phyloP scores from a whole-genome alignment of 2,797 vertebrate genomes.

The Pangasius djambal region DNA sequence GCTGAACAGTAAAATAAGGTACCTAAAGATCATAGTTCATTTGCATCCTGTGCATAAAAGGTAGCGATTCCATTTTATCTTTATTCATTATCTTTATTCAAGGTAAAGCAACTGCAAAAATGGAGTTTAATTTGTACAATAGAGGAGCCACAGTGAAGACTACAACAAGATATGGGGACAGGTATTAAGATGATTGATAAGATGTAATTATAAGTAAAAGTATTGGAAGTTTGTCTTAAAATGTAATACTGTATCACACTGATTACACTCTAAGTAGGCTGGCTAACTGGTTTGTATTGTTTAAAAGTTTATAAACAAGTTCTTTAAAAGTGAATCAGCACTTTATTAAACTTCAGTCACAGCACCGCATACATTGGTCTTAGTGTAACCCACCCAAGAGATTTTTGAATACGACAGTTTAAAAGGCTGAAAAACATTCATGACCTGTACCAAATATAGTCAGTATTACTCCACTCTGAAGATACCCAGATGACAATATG shows the following conservation, averaged over 20 bases:
- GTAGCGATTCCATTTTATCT: not conserved
- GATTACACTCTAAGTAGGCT: not conserved
- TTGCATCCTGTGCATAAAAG: not conserved
- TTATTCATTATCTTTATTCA: not conserved
- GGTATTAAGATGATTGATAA: no score
- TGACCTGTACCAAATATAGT: not conserved
- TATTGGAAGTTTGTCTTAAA: not conserved
- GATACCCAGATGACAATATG: constrained; percentile 43
- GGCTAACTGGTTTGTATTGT: not conserved
- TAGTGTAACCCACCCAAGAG: not conserved
- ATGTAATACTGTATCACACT: not conserved
- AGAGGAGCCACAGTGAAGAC: not conserved
- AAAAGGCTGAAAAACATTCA: constrained; percentile 7
- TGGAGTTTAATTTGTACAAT: not conserved
- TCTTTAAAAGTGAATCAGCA: not conserved
- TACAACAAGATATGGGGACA: not conserved
- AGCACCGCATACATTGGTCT: not conserved
- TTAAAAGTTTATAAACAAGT: not conserved
- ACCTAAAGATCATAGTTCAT: not conserved
- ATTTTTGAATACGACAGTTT: not conserved
- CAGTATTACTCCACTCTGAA: constrained; percentile 12
- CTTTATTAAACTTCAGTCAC: not conserved
- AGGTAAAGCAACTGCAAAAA: not conserved
- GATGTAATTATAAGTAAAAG: not conserved
- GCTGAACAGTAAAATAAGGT: not conserved